Percentiles rank a stretch among this genome's conserved stretches.
Conservation (phyloP, 2,797 vertebrate species). For the Phoebastria nigripes region DNA sequence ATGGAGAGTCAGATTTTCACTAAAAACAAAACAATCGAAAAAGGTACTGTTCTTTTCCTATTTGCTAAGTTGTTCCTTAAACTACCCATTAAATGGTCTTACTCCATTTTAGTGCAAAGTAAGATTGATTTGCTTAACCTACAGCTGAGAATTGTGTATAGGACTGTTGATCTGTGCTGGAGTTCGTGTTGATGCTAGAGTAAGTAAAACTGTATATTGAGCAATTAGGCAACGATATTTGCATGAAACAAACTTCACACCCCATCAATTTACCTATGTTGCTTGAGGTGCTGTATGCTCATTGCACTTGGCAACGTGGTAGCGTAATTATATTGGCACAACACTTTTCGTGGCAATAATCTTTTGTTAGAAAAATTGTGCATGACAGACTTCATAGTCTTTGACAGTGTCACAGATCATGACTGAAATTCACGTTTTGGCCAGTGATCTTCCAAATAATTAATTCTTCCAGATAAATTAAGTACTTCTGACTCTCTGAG, state of each 20-base stretch:
- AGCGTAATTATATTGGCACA: neutral
- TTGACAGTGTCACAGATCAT: neutral
- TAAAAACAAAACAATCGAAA: neutral
- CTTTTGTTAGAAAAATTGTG: neutral
- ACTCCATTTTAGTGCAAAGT: neutral
- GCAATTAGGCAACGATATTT: neutral
- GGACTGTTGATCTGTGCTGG: neutral
- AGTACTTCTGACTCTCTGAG: neutral
- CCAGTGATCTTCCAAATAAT: neutral
- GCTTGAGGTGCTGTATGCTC: neutral
- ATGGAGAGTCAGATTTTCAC: neutral
- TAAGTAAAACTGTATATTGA: neutral
- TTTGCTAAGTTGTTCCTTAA: neutral
- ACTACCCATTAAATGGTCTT: neutral
- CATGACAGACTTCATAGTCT: neutral
- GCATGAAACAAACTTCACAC: neutral
- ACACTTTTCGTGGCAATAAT: neutral
- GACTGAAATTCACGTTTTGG: neutral
- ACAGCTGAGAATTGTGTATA: neutral
- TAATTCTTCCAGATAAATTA: neutral
- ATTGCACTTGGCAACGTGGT: neutral
- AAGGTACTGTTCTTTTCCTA: neutral
- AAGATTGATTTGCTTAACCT: neutral
- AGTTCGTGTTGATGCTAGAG: neutral
- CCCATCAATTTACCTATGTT: neutral